Evolutionary conservation across 2,797 vertebrate species (phyloP), one percentile per base, ranked within the genome.

Genomic region (Brachymystax lenok): DNA sequence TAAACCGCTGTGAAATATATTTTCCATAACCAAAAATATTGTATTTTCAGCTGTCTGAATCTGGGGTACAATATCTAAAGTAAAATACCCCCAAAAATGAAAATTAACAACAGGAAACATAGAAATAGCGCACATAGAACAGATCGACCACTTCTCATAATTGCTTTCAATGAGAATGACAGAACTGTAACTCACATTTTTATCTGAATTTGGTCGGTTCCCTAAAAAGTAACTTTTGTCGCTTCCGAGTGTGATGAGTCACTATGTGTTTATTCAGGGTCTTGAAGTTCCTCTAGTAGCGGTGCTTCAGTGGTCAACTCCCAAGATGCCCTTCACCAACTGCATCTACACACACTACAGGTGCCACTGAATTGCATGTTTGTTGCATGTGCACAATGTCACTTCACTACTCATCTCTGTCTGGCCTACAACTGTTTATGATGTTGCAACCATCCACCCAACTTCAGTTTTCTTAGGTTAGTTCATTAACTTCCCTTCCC

Each of bases 321-420:
- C 96, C 1, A 97, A 97, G 85, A 95, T 97, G 88, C 97, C 96
- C 17, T 96, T 97, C 86, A 97, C 96, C 82, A 95, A 95, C 92
- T 96, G 95, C 74, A 98, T 98, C 90, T 97, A 96, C 83, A 98
- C 97, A 0, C 97, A 98, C 79, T 98, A 98, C 91, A 95, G 91
- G 92, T 90, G 50, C 72, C 56, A 19, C 24, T 16, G 5, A 19
- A n/a, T 50, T 73, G 51, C 17, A 63, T 63, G 59, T n/a, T 63
- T 63, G 21, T 21, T 63, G 24, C 59, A 24, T 24, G 8, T 61
- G 19, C 8, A 50, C 69, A 21, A 10, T 24, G 4, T 63, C 59
- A 64, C 61, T 27, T 27, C 19, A 64, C 33, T 19, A 30, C 17
- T 21, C n/a, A 21, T 30, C n/a, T 68, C 13, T 17, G 35, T 50